A percentile compares a stretch with the other conserved stretches of the same genome.
Evolutionary conservation across 2,888 invertebrate species (phyloP).

Genomic region (Acleris emargana): DNA sequence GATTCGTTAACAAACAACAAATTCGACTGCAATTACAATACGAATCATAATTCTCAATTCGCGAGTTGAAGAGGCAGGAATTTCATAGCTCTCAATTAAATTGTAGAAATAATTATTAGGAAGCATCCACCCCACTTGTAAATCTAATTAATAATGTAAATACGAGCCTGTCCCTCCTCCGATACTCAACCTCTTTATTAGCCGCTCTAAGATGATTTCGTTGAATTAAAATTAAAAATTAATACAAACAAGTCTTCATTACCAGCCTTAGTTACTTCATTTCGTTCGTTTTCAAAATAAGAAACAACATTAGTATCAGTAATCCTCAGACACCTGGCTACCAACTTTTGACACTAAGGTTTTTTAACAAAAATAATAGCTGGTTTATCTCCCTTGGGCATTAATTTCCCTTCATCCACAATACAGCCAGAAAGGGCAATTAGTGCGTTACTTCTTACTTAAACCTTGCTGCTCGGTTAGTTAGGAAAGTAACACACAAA

Average conservation of each 20-base stretch:
- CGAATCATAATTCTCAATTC: conserved; percentile 33
- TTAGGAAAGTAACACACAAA: conserved; percentile 11
- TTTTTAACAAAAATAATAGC: conserved; percentile 73
- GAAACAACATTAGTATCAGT: conserved; percentile 7
- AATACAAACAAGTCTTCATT: conserved; percentile 15
- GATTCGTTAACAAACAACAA: neutral
- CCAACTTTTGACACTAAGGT: conserved; percentile 72
- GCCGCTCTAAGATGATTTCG: conserved; percentile 51
- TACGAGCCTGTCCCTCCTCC: conserved; percentile 63
- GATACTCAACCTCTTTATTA: conserved; percentile 52
- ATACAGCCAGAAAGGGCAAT: conserved; percentile 71
- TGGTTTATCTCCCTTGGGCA: conserved; percentile 71
- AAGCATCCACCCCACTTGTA: conserved; percentile 74
- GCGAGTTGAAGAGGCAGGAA: conserved; percentile 64
- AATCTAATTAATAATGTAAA: conserved; percentile 78
- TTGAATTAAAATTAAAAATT: conserved; percentile 25
- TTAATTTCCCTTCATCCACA: conserved; percentile 74
- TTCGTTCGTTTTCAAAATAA: neutral
- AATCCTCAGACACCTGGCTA: conserved; percentile 62
- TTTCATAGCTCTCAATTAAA: conserved; percentile 80
- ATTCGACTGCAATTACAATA: conserved; percentile 18
- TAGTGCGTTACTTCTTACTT: conserved; percentile 72
- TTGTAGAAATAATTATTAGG: conserved; percentile 75
- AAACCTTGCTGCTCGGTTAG: conserved; percentile 32
- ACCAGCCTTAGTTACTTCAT: no score